Evolutionary conservation across 2,797 vertebrate genomes (phyloP).

Genomic region (Tolypeutes matacus): DNA sequence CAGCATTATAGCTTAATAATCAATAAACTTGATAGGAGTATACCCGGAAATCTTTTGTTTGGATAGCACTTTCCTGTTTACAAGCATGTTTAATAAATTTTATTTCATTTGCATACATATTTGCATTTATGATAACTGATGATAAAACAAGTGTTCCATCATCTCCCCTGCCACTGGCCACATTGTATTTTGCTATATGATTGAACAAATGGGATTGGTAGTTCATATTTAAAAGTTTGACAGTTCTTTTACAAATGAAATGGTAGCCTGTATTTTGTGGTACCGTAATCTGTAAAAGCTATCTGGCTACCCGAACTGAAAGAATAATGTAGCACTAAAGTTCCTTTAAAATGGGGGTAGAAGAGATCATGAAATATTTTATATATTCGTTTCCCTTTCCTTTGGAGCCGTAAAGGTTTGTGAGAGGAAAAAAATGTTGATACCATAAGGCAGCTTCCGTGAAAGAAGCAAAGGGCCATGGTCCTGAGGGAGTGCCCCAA

Average conservation of each 20-base stretch:
- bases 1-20: constrained; percentile 49
- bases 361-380: constrained; percentile 61
- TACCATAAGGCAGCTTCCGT: not conserved
- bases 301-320: not conserved
- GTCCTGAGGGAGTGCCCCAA: not conserved
- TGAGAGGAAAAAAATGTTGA: not conserved
- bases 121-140: not conserved
- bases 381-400: constrained; percentile 24
- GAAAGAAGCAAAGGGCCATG: constrained; percentile 51
- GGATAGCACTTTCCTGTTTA: constrained; percentile 59
- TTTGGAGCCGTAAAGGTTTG: not conserved
- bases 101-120: not conserved
- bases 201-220: constrained; percentile 8
- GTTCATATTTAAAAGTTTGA: constrained; percentile 14
- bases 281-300: not conserved
- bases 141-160: not conserved
- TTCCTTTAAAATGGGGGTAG: constrained; percentile 62
- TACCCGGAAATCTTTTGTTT: not conserved
- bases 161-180: not conserved
- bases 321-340: not conserved
- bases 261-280: constrained; percentile 4
- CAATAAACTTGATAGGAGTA: constrained; percentile 22
- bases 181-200: not conserved
- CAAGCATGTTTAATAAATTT: constrained; percentile 20
- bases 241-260: constrained; percentile 29